A percentile compares a stretch with the other conserved stretches of the same genome.
Conservation (phyloP, 2,113 vertebrate species). For the Pterophyllum scalare region DNA sequence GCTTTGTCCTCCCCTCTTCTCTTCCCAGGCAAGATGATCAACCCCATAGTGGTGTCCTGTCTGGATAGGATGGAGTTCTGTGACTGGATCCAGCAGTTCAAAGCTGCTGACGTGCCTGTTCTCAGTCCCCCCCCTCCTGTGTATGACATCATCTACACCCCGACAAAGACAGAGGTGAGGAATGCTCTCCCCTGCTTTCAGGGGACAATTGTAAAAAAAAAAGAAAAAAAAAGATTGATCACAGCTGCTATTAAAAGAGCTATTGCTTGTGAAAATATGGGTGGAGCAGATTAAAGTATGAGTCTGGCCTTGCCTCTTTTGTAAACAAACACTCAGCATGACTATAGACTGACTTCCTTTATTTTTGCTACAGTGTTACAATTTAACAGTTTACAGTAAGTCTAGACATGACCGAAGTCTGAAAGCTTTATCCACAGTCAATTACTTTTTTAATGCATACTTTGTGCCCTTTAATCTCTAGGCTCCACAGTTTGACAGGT, state of each 20-base stretch:
- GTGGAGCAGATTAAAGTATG: not conserved
- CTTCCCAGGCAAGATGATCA: slow-evolving; percentile 82
- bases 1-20: slow-evolving; percentile 57
- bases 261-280: not conserved
- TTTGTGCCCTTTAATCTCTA: slow-evolving; percentile 32
- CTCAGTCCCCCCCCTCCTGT: slow-evolving; percentile 78
- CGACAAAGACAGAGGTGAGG: slow-evolving; percentile 77
- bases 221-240: not conserved
- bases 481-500: slow-evolving; percentile 75
- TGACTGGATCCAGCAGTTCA: slow-evolving; percentile 83
- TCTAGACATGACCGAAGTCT: not conserved
- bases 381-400: not conserved
- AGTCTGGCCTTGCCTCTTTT: slow-evolving; percentile 5
- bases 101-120: slow-evolving; percentile 78
- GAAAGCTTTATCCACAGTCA: not conserved
- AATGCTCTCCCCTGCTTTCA: not conserved
- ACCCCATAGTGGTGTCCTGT: slow-evolving; percentile 84
- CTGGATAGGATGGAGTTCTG: slow-evolving; percentile 75
- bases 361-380: not conserved
- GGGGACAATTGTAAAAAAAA: not conserved
- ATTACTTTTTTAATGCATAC: not conserved
- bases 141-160: slow-evolving; percentile 85
- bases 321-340: not conserved
- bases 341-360: not conserved
- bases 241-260: not conserved